A percentile compares a stretch with the other conserved stretches of the same genome.
These are phyloP conservation scores for Lamellibrachia satsuma DNA, from an alignment of 2,888 invertebrate species.

Conservation along the genomic window DNA sequence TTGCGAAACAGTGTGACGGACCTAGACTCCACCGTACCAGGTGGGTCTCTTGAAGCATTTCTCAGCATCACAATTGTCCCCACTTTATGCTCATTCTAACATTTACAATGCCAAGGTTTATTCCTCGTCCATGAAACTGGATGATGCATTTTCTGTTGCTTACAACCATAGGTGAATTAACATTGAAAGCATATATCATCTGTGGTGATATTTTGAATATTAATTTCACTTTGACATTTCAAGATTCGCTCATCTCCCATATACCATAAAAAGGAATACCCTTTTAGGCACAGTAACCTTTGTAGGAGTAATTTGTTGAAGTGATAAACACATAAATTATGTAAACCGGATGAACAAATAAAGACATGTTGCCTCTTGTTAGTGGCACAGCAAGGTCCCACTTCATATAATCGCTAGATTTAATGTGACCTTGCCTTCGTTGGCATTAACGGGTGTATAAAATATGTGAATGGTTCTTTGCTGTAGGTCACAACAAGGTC, in stretches of 20 bases:
- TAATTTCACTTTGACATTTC: neutral
- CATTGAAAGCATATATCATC: neutral
- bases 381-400: neutral
- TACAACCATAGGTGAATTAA: neutral
- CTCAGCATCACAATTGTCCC: neutral
- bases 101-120: neutral
- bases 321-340: neutral
- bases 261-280: neutral
- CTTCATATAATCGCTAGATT: neutral
- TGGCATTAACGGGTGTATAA: neutral
- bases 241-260: neutral
- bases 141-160: neutral
- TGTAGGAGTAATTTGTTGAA: neutral
- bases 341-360: neutral
- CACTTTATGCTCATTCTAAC: too few relatives aligned
- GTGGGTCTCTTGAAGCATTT: neutral
- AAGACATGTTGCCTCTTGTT: neutral
- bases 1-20: neutral
- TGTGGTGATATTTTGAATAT: neutral
- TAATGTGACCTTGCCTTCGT: neutral
- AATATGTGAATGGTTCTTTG: neutral
- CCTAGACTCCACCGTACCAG: neutral
- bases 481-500: conserved; percentile 11
- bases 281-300: neutral
- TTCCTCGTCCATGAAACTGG: neutral